Percentiles rank a stretch among this genome's conserved stretches.
Evolutionary conservation across 2,797 vertebrate species (phyloP).

Genomic region (Varecia variegata): DNA sequence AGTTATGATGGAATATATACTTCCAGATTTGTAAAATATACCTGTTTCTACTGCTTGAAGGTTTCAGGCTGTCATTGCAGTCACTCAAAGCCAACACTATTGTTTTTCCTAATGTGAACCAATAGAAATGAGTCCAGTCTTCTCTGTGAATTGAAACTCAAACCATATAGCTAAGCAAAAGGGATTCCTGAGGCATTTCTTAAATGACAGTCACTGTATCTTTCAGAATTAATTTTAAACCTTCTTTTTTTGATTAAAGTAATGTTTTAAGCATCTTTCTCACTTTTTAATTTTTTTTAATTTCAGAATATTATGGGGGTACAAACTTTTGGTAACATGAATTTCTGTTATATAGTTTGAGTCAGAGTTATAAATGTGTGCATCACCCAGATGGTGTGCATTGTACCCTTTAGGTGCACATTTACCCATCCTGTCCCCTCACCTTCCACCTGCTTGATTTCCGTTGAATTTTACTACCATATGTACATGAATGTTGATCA

Average conservation of each 20-base stretch:
- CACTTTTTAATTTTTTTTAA: not conserved
- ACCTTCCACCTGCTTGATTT: too few species aligned
- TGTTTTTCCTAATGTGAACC: not conserved
- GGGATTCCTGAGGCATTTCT: not conserved
- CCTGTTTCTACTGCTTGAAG: not conserved
- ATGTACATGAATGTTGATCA: too few species aligned
- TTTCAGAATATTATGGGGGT: too few species aligned
- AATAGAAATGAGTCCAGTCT: not conserved
- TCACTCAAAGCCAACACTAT: not conserved
- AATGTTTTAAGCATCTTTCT: not conserved
- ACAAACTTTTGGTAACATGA: too few species aligned
- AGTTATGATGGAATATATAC: not conserved
- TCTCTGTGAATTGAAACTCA: not conserved
- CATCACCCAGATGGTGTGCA: too few species aligned
- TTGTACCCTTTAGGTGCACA: too few species aligned
- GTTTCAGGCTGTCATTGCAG: not conserved
- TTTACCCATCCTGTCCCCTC: too few species aligned
- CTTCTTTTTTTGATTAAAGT: not conserved
- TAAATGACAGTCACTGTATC: not conserved
- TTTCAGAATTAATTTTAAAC: not conserved
- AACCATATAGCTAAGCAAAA: not conserved
- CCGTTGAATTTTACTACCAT: too few species aligned
- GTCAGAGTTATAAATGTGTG: too few species aligned
- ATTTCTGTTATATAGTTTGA: too few species aligned
- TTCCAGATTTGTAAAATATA: not conserved